A percentile compares a stretch with the other conserved stretches of the same genome.
Conservation (phyloP, 1,140 invertebrate genomes). For the Drosophila takahashii region DNA sequence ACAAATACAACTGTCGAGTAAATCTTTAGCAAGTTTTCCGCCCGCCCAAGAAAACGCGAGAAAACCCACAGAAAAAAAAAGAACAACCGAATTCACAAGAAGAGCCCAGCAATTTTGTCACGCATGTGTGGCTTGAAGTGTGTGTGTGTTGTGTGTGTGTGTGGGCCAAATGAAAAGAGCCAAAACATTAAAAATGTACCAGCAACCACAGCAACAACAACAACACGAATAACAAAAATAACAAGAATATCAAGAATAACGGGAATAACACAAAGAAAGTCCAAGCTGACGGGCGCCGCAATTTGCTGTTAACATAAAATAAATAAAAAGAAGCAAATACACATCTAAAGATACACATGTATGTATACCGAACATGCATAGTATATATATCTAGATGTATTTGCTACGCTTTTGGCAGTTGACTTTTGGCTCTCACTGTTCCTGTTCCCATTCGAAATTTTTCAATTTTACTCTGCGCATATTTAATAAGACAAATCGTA, state of each 20-base stretch:
- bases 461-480: constrained; percentile 56
- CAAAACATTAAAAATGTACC: constrained; percentile 42
- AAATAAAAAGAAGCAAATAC: constrained; percentile 55
- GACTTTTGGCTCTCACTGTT: constrained; percentile 38
- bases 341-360: neutral
- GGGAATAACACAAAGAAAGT: constrained; percentile 7
- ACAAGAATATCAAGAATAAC: constrained; percentile 11
- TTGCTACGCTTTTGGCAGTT: constrained; percentile 25
- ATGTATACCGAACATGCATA: neutral
- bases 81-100: constrained; percentile 37
- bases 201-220: constrained; percentile 44
- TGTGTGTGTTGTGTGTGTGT: constrained; percentile 29
- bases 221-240: constrained; percentile 2
- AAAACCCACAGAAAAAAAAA: constrained; percentile 20
- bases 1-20: constrained; percentile 37
- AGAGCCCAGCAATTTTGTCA: constrained; percentile 48
- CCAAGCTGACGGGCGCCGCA: constrained; percentile 50
- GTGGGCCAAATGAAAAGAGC: constrained; percentile 42
- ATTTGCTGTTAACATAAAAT: constrained; percentile 71
- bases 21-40: constrained; percentile 42
- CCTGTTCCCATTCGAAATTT: constrained; percentile 24
- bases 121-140: constrained; percentile 38
- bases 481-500: constrained; percentile 68
- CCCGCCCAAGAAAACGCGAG: constrained; percentile 17
- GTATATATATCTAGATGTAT: constrained; percentile 3